phyloP scores from a whole-genome alignment of 2,113 vertebrate genomes.

The Saguinus midas region DNA sequence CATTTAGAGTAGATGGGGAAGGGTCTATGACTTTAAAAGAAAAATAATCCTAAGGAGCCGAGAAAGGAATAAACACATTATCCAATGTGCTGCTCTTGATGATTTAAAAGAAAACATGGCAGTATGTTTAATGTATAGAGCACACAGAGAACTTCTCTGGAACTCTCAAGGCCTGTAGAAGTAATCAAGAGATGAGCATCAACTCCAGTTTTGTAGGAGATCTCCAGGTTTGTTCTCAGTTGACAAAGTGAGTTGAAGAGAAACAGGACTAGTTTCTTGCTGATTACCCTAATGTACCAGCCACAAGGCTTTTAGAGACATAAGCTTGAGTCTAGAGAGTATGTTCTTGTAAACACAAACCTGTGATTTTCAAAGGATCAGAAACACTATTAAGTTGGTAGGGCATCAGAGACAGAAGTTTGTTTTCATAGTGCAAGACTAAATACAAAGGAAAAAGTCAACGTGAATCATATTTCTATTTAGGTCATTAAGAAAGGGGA shows the following conservation, averaged over 20 bases:
- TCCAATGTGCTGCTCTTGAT: background rate
- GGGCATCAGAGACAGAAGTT: background rate
- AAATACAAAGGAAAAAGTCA: background rate
- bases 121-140: background rate
- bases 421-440: background rate
- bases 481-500: background rate
- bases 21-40: background rate
- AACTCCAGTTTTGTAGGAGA: background rate
- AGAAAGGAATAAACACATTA: constrained; percentile 2
- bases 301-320: background rate
- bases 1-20: background rate
- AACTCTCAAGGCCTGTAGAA: background rate
- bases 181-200: background rate
- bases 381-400: background rate
- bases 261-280: background rate
- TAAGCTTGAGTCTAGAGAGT: background rate
- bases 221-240: background rate
- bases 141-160: background rate
- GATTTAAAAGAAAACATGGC: background rate
- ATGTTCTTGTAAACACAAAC: background rate
- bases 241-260: background rate
- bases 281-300: background rate
- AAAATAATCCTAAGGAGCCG: background rate
- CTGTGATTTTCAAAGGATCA: background rate
- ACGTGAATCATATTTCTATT: background rate